A percentile compares a stretch with the other conserved stretches of the same genome.
Evolutionary conservation across 2,113 vertebrate genomes (phyloP).

Genomic region (Trachemys scripta): DNA sequence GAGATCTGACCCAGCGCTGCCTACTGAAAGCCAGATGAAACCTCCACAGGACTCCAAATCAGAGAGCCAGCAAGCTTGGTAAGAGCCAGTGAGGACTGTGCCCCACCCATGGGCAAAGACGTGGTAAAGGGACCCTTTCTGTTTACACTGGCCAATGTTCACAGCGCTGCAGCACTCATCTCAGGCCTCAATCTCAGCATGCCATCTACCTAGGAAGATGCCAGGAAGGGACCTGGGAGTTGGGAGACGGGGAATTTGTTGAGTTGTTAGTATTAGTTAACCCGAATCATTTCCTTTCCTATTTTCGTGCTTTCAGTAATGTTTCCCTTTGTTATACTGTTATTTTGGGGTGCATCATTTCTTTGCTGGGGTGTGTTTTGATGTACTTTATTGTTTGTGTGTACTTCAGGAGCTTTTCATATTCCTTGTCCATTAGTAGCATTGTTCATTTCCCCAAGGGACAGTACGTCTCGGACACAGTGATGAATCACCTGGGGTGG

Average conservation of each 20-base stretch:
- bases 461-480: background rate
- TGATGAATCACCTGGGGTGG: background rate
- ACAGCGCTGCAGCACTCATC: background rate
- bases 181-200: background rate
- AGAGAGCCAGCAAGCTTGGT: background rate
- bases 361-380: background rate
- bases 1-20: background rate
- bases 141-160: background rate
- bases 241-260: background rate
- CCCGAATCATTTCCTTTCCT: background rate
- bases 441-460: background rate
- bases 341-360: background rate
- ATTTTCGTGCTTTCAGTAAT: background rate
- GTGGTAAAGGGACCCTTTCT: background rate
- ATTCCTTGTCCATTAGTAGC: background rate
- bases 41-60: background rate
- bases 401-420: background rate
- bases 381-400: background rate
- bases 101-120: background rate
- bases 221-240: background rate
- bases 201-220: background rate
- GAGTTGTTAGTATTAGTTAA: background rate
- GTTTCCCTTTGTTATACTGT: background rate
- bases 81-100: background rate
- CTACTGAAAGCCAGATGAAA: background rate